Evolutionary conservation across 2,888 invertebrate genomes (phyloP).

Genomic region (Congeria kusceri): DNA sequence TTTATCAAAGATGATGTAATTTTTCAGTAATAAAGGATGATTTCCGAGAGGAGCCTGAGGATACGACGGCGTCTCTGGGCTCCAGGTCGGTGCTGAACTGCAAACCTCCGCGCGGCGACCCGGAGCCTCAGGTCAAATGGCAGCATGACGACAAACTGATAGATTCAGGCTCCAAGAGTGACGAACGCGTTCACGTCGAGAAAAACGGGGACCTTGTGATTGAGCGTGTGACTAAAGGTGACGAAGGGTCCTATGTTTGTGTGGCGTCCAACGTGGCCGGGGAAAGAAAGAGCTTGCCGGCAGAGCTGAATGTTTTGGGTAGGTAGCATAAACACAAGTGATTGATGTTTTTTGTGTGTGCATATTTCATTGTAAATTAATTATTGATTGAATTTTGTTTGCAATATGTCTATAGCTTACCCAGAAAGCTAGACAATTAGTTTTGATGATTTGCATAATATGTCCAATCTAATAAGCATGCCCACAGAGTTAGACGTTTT

Average conservation of each 20-base stretch:
- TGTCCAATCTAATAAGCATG: too few species aligned
- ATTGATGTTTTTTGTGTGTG: too few species aligned
- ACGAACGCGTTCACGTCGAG: conserved; percentile 89
- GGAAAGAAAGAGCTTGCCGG: conserved; percentile 91
- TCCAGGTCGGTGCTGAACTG: conserved; percentile 90
- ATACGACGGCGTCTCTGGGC: conserved; percentile 92
- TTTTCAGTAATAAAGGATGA: conserved; percentile 94
- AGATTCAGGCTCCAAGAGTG: conserved; percentile 24
- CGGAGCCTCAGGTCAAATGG: conserved; percentile 95
- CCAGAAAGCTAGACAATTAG: too few species aligned
- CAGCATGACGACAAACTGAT: conserved; percentile 93
- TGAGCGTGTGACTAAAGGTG: conserved; percentile 93
- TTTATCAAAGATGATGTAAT: too few species aligned
- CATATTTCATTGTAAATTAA: too few species aligned
- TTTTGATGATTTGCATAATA: too few species aligned
- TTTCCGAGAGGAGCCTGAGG: conserved; percentile 93
- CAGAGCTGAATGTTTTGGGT: conserved; percentile 77
- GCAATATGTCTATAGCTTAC: too few species aligned
- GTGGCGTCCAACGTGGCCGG: conserved; percentile 96
- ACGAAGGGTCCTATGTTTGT: conserved; percentile 96
- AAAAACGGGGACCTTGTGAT: conserved; percentile 97
- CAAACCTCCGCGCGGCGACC: conserved; percentile 94
- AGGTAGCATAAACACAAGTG: conserved; percentile 11
- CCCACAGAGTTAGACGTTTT: too few species aligned
- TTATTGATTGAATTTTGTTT: too few species aligned